These are phyloP conservation scores for Apeira syringaria DNA, from an alignment of 2,888 invertebrate species.

Conservation along the genomic window DNA sequence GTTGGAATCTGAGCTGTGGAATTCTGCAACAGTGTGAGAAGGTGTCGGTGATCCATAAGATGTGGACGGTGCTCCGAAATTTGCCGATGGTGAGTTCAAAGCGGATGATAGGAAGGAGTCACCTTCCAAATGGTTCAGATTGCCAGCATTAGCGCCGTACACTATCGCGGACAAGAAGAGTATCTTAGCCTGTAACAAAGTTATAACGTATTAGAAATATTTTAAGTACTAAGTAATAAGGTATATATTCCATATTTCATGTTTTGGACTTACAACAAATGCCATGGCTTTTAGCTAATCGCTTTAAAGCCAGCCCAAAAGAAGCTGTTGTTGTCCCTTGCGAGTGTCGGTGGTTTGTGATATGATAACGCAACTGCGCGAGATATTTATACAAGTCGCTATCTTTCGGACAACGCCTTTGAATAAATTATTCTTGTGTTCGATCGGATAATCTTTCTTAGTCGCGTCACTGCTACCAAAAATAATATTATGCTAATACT, in stretches of 20 bases:
- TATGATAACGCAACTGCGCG: slow-evolving; percentile 54
- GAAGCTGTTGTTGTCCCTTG: slow-evolving; percentile 68
- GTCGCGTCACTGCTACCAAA: slow-evolving; percentile 44
- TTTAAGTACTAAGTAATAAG: neutral
- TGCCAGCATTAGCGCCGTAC: slow-evolving; percentile 61
- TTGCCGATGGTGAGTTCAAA: slow-evolving; percentile 61
- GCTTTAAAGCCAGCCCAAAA: slow-evolving; percentile 69
- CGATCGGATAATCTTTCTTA: slow-evolving; percentile 43
- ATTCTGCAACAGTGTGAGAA: slow-evolving; percentile 24
- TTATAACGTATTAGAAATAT: slow-evolving; percentile 8
- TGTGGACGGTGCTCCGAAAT: slow-evolving; percentile 61
- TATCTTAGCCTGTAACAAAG: slow-evolving; percentile 67
- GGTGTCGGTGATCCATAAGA: slow-evolving; percentile 51
- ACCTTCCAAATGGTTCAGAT: slow-evolving; percentile 47
- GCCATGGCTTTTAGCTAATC: slow-evolving; percentile 82
- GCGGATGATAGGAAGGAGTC: slow-evolving; percentile 68
- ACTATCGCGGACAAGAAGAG: slow-evolving; percentile 63
- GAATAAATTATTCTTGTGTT: slow-evolving; percentile 59
- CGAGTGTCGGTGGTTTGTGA: slow-evolving; percentile 68
- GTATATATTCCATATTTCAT: slow-evolving; percentile 2
- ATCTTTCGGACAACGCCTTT: slow-evolving; percentile 59
- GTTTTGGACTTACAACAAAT: slow-evolving; percentile 70
- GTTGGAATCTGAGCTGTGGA: slow-evolving; percentile 13
- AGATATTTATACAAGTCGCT: slow-evolving; percentile 76
- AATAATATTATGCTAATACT: slow-evolving; percentile 39